These are phyloP conservation scores for Pica pica DNA, from an alignment of 2,113 vertebrate genomes.

Conservation along the genomic window DNA sequence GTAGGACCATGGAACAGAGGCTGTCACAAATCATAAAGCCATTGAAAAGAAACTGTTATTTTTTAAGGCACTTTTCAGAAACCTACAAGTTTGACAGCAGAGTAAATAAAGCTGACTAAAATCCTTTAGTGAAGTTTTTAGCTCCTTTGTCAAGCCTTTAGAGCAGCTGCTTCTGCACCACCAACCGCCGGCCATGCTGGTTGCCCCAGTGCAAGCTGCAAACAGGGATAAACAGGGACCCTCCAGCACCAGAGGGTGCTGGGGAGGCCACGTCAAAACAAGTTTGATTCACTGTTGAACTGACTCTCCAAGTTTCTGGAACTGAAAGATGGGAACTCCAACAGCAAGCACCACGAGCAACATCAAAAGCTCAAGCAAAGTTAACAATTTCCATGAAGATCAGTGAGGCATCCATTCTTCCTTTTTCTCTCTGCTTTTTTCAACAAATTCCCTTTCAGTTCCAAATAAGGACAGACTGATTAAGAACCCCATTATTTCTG, in stretches of 20 bases:
- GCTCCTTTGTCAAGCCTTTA: not conserved
- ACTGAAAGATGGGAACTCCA: not conserved
- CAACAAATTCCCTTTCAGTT: not conserved
- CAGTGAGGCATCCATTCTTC: not conserved
- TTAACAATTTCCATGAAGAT: not conserved
- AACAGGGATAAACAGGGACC: rapidly evolving
- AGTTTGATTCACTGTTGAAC: not conserved
- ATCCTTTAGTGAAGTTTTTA: not conserved
- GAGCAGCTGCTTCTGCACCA: not conserved
- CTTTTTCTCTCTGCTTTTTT: not conserved
- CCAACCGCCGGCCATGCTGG: rapidly evolving
- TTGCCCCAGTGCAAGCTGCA: not conserved
- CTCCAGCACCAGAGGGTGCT: not conserved
- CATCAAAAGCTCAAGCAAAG: not conserved
- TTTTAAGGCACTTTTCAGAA: not conserved
- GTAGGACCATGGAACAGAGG: not conserved
- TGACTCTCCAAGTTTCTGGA: not conserved
- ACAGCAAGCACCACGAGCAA: not conserved
- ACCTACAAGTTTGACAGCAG: not conserved
- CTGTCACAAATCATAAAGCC: not conserved
- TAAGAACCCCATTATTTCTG: not conserved
- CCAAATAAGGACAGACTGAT: not conserved
- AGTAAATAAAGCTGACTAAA: not conserved
- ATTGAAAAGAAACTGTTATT: not conserved
- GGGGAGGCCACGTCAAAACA: not conserved